A percentile compares a stretch with the other conserved stretches of the same genome.
phyloP scores from a whole-genome alignment of 2,113 vertebrate genomes.

The Elaphurus davidianus region DNA sequence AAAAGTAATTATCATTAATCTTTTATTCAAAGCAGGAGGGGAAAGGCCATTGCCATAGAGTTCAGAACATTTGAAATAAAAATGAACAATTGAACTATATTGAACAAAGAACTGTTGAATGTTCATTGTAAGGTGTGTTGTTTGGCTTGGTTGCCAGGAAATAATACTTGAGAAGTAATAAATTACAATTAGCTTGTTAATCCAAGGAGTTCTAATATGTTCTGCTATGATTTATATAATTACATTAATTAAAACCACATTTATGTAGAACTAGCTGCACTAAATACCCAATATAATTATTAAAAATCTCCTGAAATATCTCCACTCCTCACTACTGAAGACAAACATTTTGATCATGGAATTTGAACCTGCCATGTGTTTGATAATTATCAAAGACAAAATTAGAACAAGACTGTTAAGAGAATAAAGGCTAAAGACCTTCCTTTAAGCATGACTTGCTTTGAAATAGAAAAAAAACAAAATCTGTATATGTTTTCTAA shows the following conservation, averaged over 20 bases:
- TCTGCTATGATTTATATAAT: conserved; percentile 55
- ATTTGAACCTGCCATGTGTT: not conserved
- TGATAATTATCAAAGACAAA: not conserved
- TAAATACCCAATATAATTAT: conserved; percentile 7
- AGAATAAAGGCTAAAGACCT: not conserved
- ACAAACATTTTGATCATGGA: not conserved
- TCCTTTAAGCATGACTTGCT: not conserved
- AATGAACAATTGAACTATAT: not conserved
- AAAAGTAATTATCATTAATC: conserved; percentile 42
- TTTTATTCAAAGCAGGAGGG: conserved; percentile 29
- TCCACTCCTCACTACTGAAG: not conserved
- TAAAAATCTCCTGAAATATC: not conserved
- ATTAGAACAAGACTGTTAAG: not conserved
- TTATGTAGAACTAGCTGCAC: not conserved
- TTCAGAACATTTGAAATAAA: conserved; percentile 50
- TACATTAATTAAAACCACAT: conserved; percentile 49
- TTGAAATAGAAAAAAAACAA: not conserved
- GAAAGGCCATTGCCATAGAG: not conserved
- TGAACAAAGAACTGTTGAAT: conserved; percentile 15
- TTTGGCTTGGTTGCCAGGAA: conserved; percentile 49
- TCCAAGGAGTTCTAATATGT: not conserved
- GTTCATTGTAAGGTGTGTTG: not conserved
- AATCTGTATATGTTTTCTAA: not conserved
- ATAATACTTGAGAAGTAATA: conserved; percentile 51
- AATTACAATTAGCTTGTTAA: conserved; percentile 59